Conservation (phyloP, 2,888 invertebrate species). For the Plutella xylostella region DNA sequence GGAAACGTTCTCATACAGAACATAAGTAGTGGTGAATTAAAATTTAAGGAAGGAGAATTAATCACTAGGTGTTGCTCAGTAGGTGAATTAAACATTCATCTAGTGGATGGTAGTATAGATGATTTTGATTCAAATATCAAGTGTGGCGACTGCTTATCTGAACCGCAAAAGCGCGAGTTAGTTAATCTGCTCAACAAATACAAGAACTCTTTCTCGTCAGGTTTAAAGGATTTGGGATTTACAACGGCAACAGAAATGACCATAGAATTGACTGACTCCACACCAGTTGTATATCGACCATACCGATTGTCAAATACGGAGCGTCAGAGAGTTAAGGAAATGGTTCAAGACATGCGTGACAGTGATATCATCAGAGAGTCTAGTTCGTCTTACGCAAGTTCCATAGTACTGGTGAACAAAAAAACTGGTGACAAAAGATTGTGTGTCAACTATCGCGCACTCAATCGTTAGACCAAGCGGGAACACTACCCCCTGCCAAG, state of each 20-base stretch:
- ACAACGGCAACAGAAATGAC: conserved; percentile 7
- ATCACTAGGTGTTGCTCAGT: neutral
- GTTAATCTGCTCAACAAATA: neutral
- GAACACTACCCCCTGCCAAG: conserved; percentile 2
- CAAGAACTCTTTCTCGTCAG: conserved; percentile 1
- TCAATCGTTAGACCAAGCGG: conserved; percentile 14
- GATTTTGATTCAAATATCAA: neutral
- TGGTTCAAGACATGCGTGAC: conserved; percentile 1
- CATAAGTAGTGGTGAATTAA: neutral
- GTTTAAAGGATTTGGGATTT: conserved; percentile 4
- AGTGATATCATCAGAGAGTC: neutral
- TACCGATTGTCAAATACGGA: conserved; percentile 8
- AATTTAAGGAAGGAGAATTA: neutral
- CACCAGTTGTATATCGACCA: conserved; percentile 10
- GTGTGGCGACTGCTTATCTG: neutral
- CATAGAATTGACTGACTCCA: conserved; percentile 4
- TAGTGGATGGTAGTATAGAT: neutral
- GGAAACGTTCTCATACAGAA: neutral
- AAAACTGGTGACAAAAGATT: conserved; percentile 5
- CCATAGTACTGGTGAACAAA: conserved; percentile 3
- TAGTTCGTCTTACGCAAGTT: conserved; percentile 3
- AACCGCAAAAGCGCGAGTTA: neutral
- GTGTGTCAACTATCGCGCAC: conserved; percentile 15
- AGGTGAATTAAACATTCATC: neutral
- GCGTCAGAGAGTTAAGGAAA: neutral